Percentiles rank a stretch among this genome's conserved stretches.
Evolutionary conservation across 2,797 vertebrate genomes (phyloP).

Genomic region (Pristis pectinata): DNA sequence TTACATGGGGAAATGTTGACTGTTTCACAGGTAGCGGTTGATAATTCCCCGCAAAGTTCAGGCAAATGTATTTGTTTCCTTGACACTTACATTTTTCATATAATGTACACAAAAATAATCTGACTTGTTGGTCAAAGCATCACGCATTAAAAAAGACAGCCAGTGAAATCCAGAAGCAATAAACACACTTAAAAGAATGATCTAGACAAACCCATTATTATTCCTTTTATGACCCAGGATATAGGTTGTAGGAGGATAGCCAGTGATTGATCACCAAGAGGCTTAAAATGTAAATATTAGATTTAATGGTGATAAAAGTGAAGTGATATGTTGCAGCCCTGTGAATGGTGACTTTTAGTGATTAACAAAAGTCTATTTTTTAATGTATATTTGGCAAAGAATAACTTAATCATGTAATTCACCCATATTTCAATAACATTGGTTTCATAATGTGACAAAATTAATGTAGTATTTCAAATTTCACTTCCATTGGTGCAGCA

Average conservation of each 20-base stretch:
- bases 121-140: background rate
- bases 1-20: too few species aligned
- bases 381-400: slow-evolving; percentile 19
- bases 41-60: background rate
- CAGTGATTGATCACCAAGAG: slow-evolving; percentile 17
- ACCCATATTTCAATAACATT: background rate
- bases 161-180: background rate
- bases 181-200: background rate
- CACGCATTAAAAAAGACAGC: background rate
- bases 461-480: background rate
- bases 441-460: background rate
- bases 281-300: slow-evolving; percentile 3
- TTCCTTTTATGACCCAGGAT: background rate
- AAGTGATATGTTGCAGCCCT: background rate
- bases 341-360: background rate
- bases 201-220: background rate
- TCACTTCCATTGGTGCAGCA: background rate
- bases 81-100: background rate
- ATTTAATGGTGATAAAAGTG: slow-evolving; percentile 16
- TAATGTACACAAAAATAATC: background rate
- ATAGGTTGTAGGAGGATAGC: background rate
- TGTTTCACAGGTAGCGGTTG: too few species aligned
- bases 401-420: slow-evolving; percentile 15
- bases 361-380: background rate
- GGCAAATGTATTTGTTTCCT: background rate